These are phyloP conservation scores for Dasypogon diadema DNA, from an alignment of 2,888 invertebrate species.

Conservation along the genomic window DNA sequence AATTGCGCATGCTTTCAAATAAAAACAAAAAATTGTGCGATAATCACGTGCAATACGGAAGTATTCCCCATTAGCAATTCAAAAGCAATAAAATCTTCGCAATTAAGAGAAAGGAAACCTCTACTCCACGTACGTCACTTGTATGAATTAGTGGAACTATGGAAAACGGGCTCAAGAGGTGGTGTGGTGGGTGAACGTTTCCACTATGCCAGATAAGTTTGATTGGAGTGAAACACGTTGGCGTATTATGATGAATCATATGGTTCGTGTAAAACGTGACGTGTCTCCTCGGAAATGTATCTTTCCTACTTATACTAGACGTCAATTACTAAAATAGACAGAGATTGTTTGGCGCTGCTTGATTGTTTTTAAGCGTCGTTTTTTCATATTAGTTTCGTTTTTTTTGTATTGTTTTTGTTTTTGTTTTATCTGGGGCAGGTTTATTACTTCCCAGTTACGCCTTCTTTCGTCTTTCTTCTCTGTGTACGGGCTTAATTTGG, in stretches of 20 bases:
- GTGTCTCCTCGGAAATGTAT: conserved; percentile 29
- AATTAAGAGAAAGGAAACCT: conserved; percentile 25
- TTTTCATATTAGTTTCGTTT: too few species aligned
- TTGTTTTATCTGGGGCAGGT: background rate
- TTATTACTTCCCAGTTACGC: background rate
- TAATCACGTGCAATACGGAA: conserved; percentile 37
- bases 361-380: background rate
- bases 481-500: background rate
- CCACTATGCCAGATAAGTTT: background rate
- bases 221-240: background rate
- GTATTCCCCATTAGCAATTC: conserved; percentile 13
- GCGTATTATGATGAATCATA: background rate
- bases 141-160: background rate
- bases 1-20: conserved; percentile 6
- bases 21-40: background rate
- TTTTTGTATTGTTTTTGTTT: background rate
- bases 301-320: background rate
- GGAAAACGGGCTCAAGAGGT: background rate
- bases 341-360: background rate
- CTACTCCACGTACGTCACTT: background rate
- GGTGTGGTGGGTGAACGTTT: conserved; percentile 1
- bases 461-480: background rate
- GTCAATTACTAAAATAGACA: conserved; percentile 20
- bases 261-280: conserved; percentile 6
- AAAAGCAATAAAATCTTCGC: background rate